These are phyloP conservation scores for Semaprochilodus insignis DNA, from an alignment of 2,797 vertebrate genomes.

Conservation along the genomic window DNA sequence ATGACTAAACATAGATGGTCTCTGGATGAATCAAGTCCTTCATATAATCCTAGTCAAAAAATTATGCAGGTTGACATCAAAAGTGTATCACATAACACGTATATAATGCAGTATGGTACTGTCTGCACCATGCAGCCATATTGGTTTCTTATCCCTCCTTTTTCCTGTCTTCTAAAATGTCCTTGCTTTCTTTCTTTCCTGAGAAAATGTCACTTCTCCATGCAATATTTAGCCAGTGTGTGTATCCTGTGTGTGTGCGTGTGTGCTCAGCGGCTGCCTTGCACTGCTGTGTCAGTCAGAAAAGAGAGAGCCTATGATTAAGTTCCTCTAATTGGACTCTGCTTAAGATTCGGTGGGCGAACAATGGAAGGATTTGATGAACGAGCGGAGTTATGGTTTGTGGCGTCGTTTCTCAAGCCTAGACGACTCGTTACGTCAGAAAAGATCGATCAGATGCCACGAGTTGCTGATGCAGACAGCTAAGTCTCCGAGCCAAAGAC, in stretches of 20 bases:
- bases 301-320: slow-evolving; percentile 29
- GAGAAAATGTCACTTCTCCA: neutral
- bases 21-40: neutral
- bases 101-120: neutral
- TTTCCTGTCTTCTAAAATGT: neutral
- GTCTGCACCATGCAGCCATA: neutral
- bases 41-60: neutral
- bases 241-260: slow-evolving; percentile 7
- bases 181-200: neutral
- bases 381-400: slow-evolving; percentile 16
- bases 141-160: neutral
- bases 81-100: too few relatives aligned
- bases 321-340: slow-evolving; percentile 50
- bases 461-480: slow-evolving; percentile 6
- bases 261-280: neutral
- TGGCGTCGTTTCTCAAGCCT: slow-evolving; percentile 7
- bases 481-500: neutral
- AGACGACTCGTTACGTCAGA: slow-evolving; percentile 21
- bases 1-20: neutral
- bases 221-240: neutral
- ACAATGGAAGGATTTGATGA: slow-evolving; percentile 39
- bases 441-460: slow-evolving; percentile 10
- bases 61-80: too few relatives aligned
- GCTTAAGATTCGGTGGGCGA: slow-evolving; percentile 33
- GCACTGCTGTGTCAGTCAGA: slow-evolving; percentile 23